Conservation (phyloP, 2,888 invertebrate species). For the Tinea pellionella region DNA sequence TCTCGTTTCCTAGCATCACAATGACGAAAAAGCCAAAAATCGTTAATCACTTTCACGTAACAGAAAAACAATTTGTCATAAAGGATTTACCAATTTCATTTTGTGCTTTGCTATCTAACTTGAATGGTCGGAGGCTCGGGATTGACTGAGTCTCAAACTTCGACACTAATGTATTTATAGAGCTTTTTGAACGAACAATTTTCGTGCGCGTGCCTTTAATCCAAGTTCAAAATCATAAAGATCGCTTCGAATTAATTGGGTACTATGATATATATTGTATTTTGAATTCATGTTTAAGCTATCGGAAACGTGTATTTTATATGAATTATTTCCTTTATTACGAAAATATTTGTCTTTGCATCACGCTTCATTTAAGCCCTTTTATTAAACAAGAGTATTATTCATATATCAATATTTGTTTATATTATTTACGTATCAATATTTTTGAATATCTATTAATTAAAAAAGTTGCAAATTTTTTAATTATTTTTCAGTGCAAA, state of each 20-base stretch:
- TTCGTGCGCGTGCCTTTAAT: slow-evolving; percentile 8
- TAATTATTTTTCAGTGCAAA: no score
- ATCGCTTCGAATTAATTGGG: not conserved
- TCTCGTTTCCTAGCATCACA: slow-evolving; percentile 7
- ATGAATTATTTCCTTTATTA: not conserved
- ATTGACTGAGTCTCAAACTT: not conserved
- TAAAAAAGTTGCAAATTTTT: no score
- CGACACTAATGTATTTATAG: slow-evolving; percentile 9
- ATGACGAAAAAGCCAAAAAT: slow-evolving; percentile 10
- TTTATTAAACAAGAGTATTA: no score
- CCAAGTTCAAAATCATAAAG: slow-evolving; percentile 13
- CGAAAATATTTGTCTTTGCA: no score
- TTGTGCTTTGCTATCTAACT: slow-evolving; percentile 20
- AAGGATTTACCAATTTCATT: slow-evolving; percentile 45
- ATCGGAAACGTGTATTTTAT: slow-evolving; percentile 2
- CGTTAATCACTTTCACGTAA: slow-evolving; percentile 15
- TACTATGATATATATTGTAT: not conserved
- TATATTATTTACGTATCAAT: no score
- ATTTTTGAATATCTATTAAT: no score
- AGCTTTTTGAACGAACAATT: not conserved
- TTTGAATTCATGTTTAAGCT: not conserved
- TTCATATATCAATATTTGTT: no score
- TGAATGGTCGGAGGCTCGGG: not conserved
- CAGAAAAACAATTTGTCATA: slow-evolving; percentile 13
- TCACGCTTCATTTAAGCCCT: no score